Base-by-base conservation (phyloP, 2,113 vertebrate genomes). In the Malurus cyaneus region DNA sequence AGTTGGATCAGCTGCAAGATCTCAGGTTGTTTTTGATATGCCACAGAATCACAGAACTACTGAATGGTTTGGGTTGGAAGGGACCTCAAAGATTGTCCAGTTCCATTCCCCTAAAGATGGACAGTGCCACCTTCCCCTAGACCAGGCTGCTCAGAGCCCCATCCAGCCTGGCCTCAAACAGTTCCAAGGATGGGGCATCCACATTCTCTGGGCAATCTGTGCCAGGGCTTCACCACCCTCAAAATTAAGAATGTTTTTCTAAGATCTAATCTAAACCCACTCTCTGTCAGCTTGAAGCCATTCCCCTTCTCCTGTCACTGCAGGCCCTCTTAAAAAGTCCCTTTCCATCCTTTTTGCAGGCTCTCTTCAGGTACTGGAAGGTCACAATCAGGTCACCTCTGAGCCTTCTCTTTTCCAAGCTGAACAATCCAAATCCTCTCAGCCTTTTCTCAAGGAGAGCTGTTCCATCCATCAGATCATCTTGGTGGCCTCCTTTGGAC, bases 191-290 rank as follows among this genome's bases (percentile, higher is more conserved):
- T 74, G 53, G 4, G 46, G 19, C 39, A 74, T 0, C 12, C 39
- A 52, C 36, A 61, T 41, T 76, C 47, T 69, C 47, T 61, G 54
- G 17, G 29, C 24, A 89, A 3, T 6, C 21, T 52, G 41, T 41
- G 11, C 24, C 29, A 34, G 24, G 0, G 28, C 1, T n/a, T 61
- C n/a, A 54, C 0, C 11, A 34, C 53, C 25, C 8, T 31, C 10
- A 81, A 0, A 34, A 29, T 3, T 8, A 60, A 60, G 6, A 54
- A 41, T 6, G 53, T 41, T 4, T 12, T 67, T 19, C 61, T 47
- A 11, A 31, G 5, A 34, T 3, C n/a, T 17, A 2, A 67, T 31
- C 46, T 47, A 5, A 47, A 34, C n/a, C 24, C 39, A 1, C 9
- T 41, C 2, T 81, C n/a, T 47, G 7, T 31, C 61, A 47, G 29